Evolutionary conservation across 2,888 invertebrate genomes (phyloP), one percentile per base, ranked within the genome.

Genomic region (Tryphoninae sp.): DNA sequence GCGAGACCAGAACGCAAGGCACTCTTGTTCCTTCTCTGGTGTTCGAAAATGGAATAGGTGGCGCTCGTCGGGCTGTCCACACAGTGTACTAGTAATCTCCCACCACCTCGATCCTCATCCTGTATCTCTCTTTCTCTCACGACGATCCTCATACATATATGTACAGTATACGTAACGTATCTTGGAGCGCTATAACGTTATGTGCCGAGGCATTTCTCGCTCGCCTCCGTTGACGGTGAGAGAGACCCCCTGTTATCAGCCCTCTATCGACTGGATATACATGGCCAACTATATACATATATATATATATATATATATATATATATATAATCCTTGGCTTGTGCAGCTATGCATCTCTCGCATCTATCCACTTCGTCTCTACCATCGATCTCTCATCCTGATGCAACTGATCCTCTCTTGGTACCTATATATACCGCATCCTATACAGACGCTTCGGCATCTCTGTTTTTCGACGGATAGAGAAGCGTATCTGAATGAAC

Each of bases 201-300:
- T 45, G 45, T 45, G 13, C 45, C 45, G 11, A 45, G 13, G 45
- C 45, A 45, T 45, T 19, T 23, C 40, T 74, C 55, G 33, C 62
- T 64, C 53, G 53, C 7, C 40, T 53, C 55, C 42, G 62, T 33
- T 65, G 65, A 74, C 74, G 65, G 55, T 42, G 74, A 55, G 55
- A 55, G 55, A 45, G 61, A 71, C 69, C 58, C 51, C 65, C 80
- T 71, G 78, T 83, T 83, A 83, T 83, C 83, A 80, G 67, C 75
- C 55, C n/a, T 55, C 80, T 80, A 80, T 77, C 80, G 73, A 55
- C 33, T 72, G 49, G 58, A 64, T 76, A 33, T 26, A 72, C 59
- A 13, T 0, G 45, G 11, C 13, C 13, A 45, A 45, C 33, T 45
- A 45, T 45, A 80, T 73, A 69, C 53, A 33, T 26, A 26, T 26